phyloP scores from a whole-genome alignment of 2,113 vertebrate genomes.

The Neodon shergylaensis region DNA sequence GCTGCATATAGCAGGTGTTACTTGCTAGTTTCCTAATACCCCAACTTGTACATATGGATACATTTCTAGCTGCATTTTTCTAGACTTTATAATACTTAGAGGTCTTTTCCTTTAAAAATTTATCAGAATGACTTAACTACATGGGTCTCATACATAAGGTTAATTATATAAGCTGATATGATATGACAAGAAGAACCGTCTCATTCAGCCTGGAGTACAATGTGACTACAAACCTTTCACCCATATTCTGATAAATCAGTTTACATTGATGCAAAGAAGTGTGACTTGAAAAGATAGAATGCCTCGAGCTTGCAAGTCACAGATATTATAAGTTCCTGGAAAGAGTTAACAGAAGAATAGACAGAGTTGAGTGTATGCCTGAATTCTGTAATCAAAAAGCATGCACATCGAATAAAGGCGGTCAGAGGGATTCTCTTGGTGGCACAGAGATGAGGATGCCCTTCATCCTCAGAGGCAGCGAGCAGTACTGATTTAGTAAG shows the following conservation, averaged over 20 bases:
- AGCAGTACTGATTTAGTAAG: not conserved
- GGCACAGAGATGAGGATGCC: not conserved
- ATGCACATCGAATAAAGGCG: not conserved
- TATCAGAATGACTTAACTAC: not conserved
- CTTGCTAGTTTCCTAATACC: not conserved
- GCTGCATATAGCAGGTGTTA: not conserved
- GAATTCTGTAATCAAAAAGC: not conserved
- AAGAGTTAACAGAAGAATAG: not conserved
- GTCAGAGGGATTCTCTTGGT: no score
- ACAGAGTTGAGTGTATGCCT: not conserved
- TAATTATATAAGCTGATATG: not conserved
- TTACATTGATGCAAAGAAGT: not conserved
- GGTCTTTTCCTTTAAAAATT: not conserved
- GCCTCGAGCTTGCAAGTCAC: not conserved
- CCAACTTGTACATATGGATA: not conserved
- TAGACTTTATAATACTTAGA: not conserved
- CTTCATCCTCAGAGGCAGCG: not conserved
- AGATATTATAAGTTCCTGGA: not conserved
- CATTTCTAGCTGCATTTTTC: not conserved
- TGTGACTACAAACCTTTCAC: not conserved
- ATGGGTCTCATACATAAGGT: not conserved
- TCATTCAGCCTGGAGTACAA: not conserved
- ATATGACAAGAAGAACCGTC: not conserved
- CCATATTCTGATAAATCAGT: not conserved
- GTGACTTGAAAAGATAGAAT: slow-evolving; percentile 7